Evolutionary conservation across 2,888 invertebrate genomes (phyloP).

Genomic region (Polydrusus tereticollis): DNA sequence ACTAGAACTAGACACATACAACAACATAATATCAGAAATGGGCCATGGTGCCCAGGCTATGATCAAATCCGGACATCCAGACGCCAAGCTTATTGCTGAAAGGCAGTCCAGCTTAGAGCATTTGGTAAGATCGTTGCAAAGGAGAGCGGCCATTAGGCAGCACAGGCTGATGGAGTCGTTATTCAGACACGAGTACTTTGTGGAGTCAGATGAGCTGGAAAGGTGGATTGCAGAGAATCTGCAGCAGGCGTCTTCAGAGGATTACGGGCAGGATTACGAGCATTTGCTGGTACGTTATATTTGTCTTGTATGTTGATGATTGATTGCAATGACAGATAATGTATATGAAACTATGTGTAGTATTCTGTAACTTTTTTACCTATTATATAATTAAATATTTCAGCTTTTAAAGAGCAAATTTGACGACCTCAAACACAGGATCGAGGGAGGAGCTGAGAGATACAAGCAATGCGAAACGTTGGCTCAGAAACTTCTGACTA

Average conservation of each 20-base stretch:
- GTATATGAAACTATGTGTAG: no score
- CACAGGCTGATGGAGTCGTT: conserved; percentile 91
- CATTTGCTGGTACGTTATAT: conserved; percentile 78
- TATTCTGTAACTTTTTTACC: not conserved
- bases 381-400: conserved; percentile 47
- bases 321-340: no score
- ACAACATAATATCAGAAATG: conserved; percentile 93
- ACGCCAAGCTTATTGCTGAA: conserved; percentile 83
- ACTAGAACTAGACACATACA: conserved; percentile 91
- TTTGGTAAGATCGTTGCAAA: conserved; percentile 84
- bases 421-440: conserved; percentile 91
- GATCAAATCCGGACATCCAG: conserved; percentile 85
- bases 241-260: conserved; percentile 90
- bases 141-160: conserved; percentile 83
- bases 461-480: conserved; percentile 92
- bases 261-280: conserved; percentile 95
- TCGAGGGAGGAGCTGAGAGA: conserved; percentile 90
- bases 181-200: conserved; percentile 89
- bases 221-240: conserved; percentile 94
- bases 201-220: conserved; percentile 91
- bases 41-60: conserved; percentile 87
- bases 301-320: not conserved
- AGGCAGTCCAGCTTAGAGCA: conserved; percentile 83
- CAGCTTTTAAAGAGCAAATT: conserved; percentile 89
- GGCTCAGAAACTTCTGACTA: conserved; percentile 88